Evolutionary conservation across 2,113 vertebrate species (phyloP).

Genomic region (Chamaea fasciata): DNA sequence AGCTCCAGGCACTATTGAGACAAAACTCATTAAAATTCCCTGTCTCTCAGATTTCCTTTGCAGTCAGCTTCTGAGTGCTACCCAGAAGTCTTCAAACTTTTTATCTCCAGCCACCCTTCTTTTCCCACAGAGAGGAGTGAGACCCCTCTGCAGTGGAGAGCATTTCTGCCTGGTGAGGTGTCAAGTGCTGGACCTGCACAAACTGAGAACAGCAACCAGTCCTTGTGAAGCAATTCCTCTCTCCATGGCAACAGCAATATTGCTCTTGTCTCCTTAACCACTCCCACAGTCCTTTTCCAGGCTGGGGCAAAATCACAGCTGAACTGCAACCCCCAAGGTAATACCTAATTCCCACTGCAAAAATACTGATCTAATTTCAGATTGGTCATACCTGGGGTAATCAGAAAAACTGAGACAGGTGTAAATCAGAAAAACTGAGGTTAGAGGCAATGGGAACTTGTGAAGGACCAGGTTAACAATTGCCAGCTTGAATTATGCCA

Average conservation of each 20-base stretch:
- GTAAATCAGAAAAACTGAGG: background rate
- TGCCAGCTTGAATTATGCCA: background rate
- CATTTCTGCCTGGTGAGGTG: background rate
- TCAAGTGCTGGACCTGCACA: background rate
- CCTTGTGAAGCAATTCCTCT: background rate
- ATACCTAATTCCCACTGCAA: background rate
- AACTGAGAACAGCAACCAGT: background rate
- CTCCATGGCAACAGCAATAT: background rate
- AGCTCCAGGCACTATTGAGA: background rate
- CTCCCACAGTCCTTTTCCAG: background rate
- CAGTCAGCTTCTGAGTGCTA: background rate
- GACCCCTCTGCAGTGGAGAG: background rate
- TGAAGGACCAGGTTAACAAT: background rate
- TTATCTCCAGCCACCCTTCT: background rate
- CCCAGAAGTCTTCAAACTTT: background rate
- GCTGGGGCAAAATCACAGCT: background rate
- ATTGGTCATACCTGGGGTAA: fast-evolving
- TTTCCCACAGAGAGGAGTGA: background rate
- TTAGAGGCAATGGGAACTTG: background rate
- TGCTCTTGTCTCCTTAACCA: background rate
- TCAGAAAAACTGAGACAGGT: background rate
- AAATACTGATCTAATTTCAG: background rate
- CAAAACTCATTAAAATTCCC: background rate
- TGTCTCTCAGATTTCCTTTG: background rate
- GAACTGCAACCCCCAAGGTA: background rate